Percentiles rank a stretch among this genome's conserved stretches.
These are phyloP conservation scores for Grus americana DNA, from an alignment of 2,113 vertebrate genomes.

Conservation along the genomic window DNA sequence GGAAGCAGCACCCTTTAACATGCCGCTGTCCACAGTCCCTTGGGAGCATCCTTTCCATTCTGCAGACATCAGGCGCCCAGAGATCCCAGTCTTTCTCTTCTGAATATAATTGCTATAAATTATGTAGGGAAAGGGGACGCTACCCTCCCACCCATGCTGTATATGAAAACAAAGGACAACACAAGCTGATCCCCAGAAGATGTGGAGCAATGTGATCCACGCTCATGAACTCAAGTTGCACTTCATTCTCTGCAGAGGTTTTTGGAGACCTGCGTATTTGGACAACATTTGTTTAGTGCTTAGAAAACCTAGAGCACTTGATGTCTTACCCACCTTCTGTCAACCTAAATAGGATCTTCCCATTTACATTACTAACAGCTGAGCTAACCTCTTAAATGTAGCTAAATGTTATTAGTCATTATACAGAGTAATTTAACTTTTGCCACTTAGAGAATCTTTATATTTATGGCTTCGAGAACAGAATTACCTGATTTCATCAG, in stretches of 20 bases:
- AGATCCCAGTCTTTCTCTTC: neutral
- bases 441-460: neutral
- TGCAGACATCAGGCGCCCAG: neutral
- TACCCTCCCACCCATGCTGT: neutral
- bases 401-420: conserved; percentile 45
- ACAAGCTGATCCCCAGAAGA: neutral
- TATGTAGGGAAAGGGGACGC: neutral
- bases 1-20: neutral
- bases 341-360: neutral
- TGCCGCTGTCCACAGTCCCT: neutral
- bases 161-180: neutral
- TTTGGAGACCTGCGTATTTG: neutral
- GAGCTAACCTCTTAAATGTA: neutral
- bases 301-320: neutral
- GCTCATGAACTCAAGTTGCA: neutral
- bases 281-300: neutral
- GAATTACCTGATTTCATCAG: conserved; percentile 47
- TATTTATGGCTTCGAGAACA: conserved; percentile 34
- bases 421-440: conserved; percentile 41
- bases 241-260: neutral
- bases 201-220: neutral
- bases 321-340: neutral
- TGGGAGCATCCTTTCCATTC: neutral
- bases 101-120: neutral
- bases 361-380: neutral